These are phyloP conservation scores for Byasa hedistus DNA, from an alignment of 2,888 invertebrate genomes.

Conservation along the genomic window DNA sequence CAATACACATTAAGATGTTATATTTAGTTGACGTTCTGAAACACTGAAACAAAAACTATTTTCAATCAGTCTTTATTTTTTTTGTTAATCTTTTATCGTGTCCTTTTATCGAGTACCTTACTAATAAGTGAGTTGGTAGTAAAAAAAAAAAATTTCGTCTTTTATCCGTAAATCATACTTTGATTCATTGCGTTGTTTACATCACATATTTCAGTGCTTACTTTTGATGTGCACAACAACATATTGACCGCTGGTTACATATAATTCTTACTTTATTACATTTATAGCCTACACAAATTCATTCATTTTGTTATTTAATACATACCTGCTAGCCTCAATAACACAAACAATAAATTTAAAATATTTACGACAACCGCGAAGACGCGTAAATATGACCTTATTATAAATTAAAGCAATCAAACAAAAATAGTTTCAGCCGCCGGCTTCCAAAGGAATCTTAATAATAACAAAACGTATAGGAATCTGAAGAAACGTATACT, in stretches of 20 bases:
- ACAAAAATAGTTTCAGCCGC: conserved; percentile 2
- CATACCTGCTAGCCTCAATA: not conserved
- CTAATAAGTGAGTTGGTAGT: not conserved
- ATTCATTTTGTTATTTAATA: not conserved
- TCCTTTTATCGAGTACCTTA: no score
- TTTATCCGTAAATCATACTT: no score
- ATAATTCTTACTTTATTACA: no score
- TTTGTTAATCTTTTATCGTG: no score
- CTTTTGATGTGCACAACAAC: no score
- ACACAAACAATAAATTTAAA: not conserved
- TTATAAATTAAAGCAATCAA: conserved; percentile 1
- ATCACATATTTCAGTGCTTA: no score
- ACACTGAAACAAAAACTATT: conserved; percentile 1
- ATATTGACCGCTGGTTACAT: no score
- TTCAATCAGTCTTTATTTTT: conserved; percentile 4
- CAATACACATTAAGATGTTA: conserved; percentile 31
- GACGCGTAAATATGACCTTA: not conserved
- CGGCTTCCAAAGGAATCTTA: conserved; percentile 16
- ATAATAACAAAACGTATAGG: conserved; percentile 24
- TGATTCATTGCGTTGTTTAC: no score
- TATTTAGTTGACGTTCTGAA: conserved; percentile 15
- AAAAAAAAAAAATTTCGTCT: not conserved
- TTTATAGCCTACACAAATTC: no score
- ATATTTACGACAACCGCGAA: not conserved
- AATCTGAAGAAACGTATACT: conserved; percentile 17